Evolutionary conservation across 2,888 invertebrate genomes (phyloP).

Genomic region (Augochlorella aurata): DNA sequence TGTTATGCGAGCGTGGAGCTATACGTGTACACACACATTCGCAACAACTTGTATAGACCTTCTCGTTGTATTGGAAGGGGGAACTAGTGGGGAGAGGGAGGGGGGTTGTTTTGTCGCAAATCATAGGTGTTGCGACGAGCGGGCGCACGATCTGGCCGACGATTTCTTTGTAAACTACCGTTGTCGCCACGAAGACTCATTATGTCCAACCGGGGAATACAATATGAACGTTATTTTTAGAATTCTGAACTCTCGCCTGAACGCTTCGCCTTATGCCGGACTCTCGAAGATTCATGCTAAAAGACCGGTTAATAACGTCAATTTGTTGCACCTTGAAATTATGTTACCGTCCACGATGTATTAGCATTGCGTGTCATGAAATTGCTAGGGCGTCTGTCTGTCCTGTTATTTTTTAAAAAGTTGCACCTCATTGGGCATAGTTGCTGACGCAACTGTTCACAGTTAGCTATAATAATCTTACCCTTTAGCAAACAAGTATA

Average conservation of each 20-base stretch:
- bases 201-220: constrained; percentile 58
- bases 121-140: constrained; percentile 70
- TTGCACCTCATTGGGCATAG: neutral
- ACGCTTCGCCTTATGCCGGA: constrained; percentile 19
- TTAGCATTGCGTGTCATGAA: neutral
- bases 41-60: constrained; percentile 49
- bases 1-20: constrained; percentile 22
- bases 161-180: constrained; percentile 69
- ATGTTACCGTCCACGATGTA: neutral
- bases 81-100: neutral
- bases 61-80: constrained; percentile 38
- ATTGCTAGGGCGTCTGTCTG: neutral
- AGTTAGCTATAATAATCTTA: neutral
- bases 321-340: neutral
- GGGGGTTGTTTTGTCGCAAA: constrained; percentile 67
- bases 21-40: neutral
- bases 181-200: constrained; percentile 70
- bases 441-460: neutral
- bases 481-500: too few species aligned
- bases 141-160: constrained; percentile 64
- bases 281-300: constrained; percentile 2
- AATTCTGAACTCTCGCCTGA: constrained; percentile 46
- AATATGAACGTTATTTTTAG: constrained; percentile 63
- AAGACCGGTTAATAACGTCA: constrained; percentile 3
- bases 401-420: neutral